Base-by-base conservation (phyloP, 2,113 vertebrate species). In the Ochotona curzoniae region DNA sequence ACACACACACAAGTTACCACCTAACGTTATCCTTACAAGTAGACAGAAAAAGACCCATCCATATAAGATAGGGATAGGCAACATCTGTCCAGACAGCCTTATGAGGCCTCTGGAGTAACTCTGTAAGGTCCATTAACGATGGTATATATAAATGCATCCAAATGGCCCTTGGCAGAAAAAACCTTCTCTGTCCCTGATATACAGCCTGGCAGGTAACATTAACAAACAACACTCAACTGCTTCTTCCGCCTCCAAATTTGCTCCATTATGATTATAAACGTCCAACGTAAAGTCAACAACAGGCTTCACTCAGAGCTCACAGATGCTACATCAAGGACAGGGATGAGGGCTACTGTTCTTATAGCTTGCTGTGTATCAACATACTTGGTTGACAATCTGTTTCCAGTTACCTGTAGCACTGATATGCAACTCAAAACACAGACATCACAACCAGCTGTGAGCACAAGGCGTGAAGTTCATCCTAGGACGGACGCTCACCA, bases 191-290 rank as follows among this genome's bases (percentile, higher is more conserved):
- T 57, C 54, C 54, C 54, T 17, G 54, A 87, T 28, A 85, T 25
- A 90, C 10, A 93, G n/a, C 63, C 70, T 0, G 86, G 51, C 32
- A 70, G 12, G 78, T 71, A 73, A 94, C 1, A 8, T 44, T 47
- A 94, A 51, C 67, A 23, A 91, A 49, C 64, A 80, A 89, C 15
- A 8, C 9, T 86, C 30, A 64, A 83, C 0, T 74, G 35, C 63
- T 17, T 21, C 25, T 86, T 87, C 32, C 35, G 89, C 73, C 64
- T 84, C 47, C 87, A 73, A 92, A 71, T 47, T 51, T 78, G 75
- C n/a, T 78, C 69, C 8, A 61, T 38, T 74, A 63, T 83, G 89
- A 84, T 73, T 82, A 51, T 73, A 63, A 47, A 82, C 73, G 87
- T 87, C 38, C 67, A 84, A 86, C 13, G 32, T 8, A 85, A 4